phyloP scores from a whole-genome alignment of 2,113 vertebrate species.

The Galemys pyrenaicus region DNA sequence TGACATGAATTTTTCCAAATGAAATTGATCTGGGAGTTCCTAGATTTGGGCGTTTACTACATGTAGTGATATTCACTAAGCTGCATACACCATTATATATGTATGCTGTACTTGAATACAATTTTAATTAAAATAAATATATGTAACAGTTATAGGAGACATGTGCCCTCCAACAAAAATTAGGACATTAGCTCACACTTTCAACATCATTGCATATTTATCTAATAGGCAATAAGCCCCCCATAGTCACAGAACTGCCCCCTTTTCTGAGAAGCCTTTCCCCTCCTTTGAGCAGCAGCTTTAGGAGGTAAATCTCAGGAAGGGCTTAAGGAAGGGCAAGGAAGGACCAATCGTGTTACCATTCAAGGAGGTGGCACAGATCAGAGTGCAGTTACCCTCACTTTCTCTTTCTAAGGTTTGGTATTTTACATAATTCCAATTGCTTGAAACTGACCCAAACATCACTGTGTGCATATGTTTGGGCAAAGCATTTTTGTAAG shows the following conservation, averaged over 20 bases:
- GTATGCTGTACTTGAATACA: background rate
- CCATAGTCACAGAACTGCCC: background rate
- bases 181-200: too few relatives aligned
- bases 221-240: too few relatives aligned
- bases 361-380: background rate
- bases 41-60: background rate
- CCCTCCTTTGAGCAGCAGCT: background rate
- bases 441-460: slow-evolving; percentile 59
- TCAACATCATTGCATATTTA: too few relatives aligned
- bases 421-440: background rate
- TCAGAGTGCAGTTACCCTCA: background rate
- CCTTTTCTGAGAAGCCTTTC: background rate
- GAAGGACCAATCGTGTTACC: background rate
- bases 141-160: background rate
- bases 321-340: background rate
- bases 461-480: slow-evolving; percentile 31
- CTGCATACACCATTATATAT: too few relatives aligned
- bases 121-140: background rate
- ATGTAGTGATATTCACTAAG: too few relatives aligned
- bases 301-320: background rate
- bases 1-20: background rate
- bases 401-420: background rate
- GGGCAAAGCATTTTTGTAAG: slow-evolving; percentile 30
- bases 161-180: too few relatives aligned
- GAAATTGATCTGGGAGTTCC: background rate